Evolutionary conservation across 2,888 invertebrate genomes (phyloP), one percentile per base, ranked within the genome.

Genomic region (Drosophila hamatofila): DNA sequence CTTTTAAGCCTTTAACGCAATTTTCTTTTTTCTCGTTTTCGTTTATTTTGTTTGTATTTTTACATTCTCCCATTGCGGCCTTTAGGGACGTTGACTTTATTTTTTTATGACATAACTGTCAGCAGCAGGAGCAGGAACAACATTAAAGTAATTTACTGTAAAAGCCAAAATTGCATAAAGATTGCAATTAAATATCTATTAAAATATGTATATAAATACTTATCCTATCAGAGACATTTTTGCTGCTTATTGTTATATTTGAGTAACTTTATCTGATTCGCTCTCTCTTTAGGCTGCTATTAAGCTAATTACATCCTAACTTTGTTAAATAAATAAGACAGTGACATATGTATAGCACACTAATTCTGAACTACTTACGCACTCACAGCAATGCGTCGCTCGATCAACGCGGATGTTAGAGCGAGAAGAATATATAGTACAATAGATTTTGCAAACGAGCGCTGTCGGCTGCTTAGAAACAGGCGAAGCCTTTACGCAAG

Each of bases 31-130:
- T 49, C 46, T 49, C 46, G 3, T 21, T 51, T 58, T 16, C 23
- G 3, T 16, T 46, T 44, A 57, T 60, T 41, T 46, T 46, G 12
- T 44, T 48, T 27, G 52, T 51, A 16, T 25, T 58, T 55, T 30
- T 21, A 35, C 48, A 33, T 63, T 64, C 39, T 51, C 35, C 18
- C 49, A 21, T 83, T 72, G 44, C 59, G 63, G 49, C 63, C 76
- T 72, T 62, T 54, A 30, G 54, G 63, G 44, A 51, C 59, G 71
- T 68, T 55, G 51, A 61, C 63, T 73, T 81, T 80, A 71, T 75
- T 86, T 83, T 83, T 49, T 49, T 81, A 76, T 86, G 72, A 72
- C 80, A 67, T 72, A 72, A 75, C 80, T 85, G 89, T 86, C 85
- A 64, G 37, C 64, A 18, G n/a, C 61, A 68, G 46, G 39, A 61